Base-by-base conservation (phyloP, 2,888 invertebrate species). In the Melieria crassipennis region DNA sequence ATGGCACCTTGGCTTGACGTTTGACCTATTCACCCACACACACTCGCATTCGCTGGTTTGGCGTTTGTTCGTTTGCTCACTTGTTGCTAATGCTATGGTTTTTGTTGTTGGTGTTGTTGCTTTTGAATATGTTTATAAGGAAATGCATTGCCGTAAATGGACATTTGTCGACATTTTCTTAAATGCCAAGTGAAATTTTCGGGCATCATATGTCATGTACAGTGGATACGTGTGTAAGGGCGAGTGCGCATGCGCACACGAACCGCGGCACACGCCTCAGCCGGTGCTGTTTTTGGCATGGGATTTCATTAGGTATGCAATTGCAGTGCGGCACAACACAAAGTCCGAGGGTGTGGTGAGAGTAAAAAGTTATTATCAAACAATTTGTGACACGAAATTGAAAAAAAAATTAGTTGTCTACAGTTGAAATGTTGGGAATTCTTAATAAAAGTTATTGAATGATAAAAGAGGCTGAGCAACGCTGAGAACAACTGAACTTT, bases 11-110 rank as follows among this genome's bases (percentile, higher is more conserved):
- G 80, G 78, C 78, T 81, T 82, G 81, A 78, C 83, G 78, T 82
- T 80, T 84, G 83, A 82, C 82, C 82, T 82, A 83, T 84, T 83
- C 83, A 79, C 84, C 84, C 82, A 83, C 80, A 80, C 81, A 58
- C 58, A 64, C 68, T 64, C 64, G 30, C 60, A 67, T 48, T 48
- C 48, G 7, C 13, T 62, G 11, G 64, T 52, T 55, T 69, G 63
- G 62, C 63, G 50, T 69, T 62, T 45, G 30, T 68, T 16, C 13
- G 11, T 7, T 4, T 13, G 13, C 7, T 13, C 9, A 16, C 9
- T 4, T 13, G 46, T 9, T 46, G 45, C 13, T 47, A n/a, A 9
- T 62, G 9, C 47, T 30, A 30, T 30, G 30, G 30, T 30, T 16
- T n/a, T 13, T 52, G 9, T 64, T 65, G n/a, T 56, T 65, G 45